Percentiles rank a stretch among this genome's conserved stretches.
phyloP scores from a whole-genome alignment of 2,888 invertebrate species.

The Globia sparganii region DNA sequence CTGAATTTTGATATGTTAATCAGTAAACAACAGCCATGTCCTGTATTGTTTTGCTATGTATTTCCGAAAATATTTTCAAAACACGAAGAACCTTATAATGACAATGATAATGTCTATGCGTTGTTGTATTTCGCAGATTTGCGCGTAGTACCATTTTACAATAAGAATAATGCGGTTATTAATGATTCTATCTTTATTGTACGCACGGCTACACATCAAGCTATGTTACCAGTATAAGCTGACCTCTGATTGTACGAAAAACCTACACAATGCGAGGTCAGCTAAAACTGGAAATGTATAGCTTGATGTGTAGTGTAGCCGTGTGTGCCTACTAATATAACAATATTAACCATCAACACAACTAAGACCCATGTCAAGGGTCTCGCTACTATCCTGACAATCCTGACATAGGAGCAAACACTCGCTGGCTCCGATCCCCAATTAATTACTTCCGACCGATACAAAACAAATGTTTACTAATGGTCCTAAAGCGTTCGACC shows the following conservation, averaged over 20 bases:
- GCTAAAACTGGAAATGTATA: too few species aligned
- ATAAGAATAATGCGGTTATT: background rate
- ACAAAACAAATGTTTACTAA: conserved; percentile 79
- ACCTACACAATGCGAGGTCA: too few species aligned
- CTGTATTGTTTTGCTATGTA: conserved; percentile 5
- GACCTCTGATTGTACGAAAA: too few species aligned
- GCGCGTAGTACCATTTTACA: background rate
- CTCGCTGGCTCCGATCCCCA: conserved; percentile 64
- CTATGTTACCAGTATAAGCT: too few species aligned
- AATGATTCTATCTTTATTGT: background rate
- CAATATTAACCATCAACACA: conserved; percentile 28
- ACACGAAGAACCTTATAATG: background rate
- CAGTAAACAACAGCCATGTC: background rate
- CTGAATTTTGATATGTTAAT: background rate
- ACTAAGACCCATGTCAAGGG: conserved; percentile 38
- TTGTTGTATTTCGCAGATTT: conserved; percentile 1
- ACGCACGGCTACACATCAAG: too few species aligned
- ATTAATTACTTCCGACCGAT: conserved; percentile 77
- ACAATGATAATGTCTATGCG: background rate
- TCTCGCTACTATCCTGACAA: conserved; percentile 60
- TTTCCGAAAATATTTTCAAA: conserved; percentile 14
- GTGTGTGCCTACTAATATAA: conserved; percentile 30
- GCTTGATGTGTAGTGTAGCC: too few species aligned
- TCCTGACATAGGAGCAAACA: conserved; percentile 64
- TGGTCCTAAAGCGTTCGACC: conserved; percentile 73